Base-by-base conservation (phyloP, 2,113 vertebrate genomes). In the Halichoeres trimaculatus region DNA sequence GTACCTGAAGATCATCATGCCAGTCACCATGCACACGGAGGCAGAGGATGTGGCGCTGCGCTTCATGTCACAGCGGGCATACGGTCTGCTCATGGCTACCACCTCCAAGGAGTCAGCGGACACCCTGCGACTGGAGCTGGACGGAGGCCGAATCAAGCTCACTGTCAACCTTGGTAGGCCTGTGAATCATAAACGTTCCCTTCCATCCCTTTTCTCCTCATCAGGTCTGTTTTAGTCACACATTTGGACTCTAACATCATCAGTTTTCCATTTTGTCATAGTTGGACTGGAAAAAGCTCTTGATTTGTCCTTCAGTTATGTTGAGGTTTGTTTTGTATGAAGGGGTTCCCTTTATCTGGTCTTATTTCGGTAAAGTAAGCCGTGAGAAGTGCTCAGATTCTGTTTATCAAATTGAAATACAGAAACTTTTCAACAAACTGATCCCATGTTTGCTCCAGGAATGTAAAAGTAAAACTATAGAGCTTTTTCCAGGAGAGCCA, bases 11-110 rank as follows among this genome's bases (percentile, higher is more conserved):
- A 94, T 99, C 90, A 93, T 96, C 91, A 92, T 98, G 88, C 96
- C 96, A 0, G 84, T 86, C 2, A 93, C 95, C 36, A 94, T 96
- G 94, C 97, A 97, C 92, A 99, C 95, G 0, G 97, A 99, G 89
- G 97, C 97, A 0, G 97, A 98, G 87, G 97, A 99, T 0, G 94
- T 98, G 57, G 93, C 95, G 0, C 76, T 99, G 69, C 95, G 97
- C 9, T 99, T 99, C 86, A 97, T 96, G 96, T 98, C 97, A 9
- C 97, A 98, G 88, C 90, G 97, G 3, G 97, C 97, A 1, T 99
- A 96, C 1, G 97, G 97, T 1, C 94, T 99, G 50, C 95, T 98
- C 81, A 95, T 98, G 93, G 96, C 97, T 89, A 97, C 96, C 85
- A 98, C 96, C 60, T 98, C 97, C 64, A 96, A 96, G 73, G 96